Evolutionary conservation across 2,797 vertebrate species (phyloP).

Genomic region (Capromys pilorides): DNA sequence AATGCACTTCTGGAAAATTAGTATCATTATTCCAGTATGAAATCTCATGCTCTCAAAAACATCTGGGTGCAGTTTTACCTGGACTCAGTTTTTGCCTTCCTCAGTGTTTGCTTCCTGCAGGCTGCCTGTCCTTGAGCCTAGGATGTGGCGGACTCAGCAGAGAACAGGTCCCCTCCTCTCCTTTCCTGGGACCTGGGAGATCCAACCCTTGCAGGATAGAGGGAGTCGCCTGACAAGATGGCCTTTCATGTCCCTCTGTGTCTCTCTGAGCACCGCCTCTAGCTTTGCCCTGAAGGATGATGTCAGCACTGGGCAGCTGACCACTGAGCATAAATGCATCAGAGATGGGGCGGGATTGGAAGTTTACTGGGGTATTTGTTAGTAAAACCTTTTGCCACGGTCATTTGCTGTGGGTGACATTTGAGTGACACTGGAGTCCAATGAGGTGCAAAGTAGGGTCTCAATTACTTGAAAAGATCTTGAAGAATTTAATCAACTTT

Average conservation of each 20-base stretch:
- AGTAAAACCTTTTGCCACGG: background rate
- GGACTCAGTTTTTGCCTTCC: background rate
- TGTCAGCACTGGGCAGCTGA: background rate
- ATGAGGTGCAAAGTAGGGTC: background rate
- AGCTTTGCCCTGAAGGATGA: no score
- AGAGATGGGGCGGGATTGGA: accelerated
- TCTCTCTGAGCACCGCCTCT: background rate
- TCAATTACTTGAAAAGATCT: background rate
- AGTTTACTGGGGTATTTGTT: background rate
- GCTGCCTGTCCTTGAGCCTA: background rate
- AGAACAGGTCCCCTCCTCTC: no score
- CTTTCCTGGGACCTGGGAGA: background rate
- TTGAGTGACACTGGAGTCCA: background rate
- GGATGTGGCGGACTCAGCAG: no score
- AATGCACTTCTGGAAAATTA: slow-evolving; percentile 54
- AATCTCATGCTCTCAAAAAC: background rate
- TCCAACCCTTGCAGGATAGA: background rate
- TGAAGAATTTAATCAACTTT: background rate
- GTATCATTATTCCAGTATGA: background rate
- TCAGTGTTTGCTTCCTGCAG: accelerated
- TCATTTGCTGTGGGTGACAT: background rate
- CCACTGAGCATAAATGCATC: no score
- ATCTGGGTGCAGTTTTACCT: background rate
- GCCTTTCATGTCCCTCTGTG: background rate
- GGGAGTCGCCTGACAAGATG: no score